These are phyloP conservation scores for Danio tinwini DNA, from an alignment of 2,797 vertebrate genomes.

Conservation along the genomic window DNA sequence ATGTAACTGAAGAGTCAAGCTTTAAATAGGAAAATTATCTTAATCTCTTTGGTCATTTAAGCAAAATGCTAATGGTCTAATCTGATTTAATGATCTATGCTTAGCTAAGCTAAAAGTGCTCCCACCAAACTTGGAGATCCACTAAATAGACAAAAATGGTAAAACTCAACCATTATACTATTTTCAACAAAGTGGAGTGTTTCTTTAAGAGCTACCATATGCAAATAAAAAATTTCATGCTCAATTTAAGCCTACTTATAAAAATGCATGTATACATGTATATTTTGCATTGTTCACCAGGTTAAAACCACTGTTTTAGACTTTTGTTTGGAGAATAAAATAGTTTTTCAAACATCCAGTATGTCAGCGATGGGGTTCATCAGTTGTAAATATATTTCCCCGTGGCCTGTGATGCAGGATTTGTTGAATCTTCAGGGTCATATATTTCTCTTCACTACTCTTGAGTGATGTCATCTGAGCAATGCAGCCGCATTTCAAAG, in stretches of 20 bases:
- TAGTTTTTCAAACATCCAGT: not conserved
- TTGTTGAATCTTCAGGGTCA: constrained; percentile 43
- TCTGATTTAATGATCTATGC: too few relatives aligned
- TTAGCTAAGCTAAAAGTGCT: too few relatives aligned
- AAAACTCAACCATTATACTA: too few relatives aligned
- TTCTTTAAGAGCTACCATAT: not conserved
- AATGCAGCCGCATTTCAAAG: constrained; percentile 28
- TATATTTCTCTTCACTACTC: constrained; percentile 40
- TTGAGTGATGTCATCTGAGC: constrained; percentile 53
- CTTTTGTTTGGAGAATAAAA: not conserved
- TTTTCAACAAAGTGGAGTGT: too few relatives aligned
- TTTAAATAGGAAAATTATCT: too few relatives aligned
- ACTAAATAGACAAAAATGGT: too few relatives aligned
- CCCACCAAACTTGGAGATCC: too few relatives aligned
- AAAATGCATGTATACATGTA: too few relatives aligned
- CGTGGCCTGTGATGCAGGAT: constrained; percentile 27
- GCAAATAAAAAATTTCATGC: not conserved
- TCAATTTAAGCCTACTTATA: not conserved
- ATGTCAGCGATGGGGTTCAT: not conserved
- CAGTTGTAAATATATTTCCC: constrained; percentile 17
- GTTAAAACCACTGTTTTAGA: too few relatives aligned
- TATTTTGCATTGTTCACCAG: not conserved
- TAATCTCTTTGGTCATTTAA: too few relatives aligned
- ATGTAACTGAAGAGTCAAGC: too few relatives aligned
- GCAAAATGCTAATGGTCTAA: too few relatives aligned